Evolutionary conservation across 2,113 vertebrate genomes (phyloP).

Genomic region (Taxidea taxus): DNA sequence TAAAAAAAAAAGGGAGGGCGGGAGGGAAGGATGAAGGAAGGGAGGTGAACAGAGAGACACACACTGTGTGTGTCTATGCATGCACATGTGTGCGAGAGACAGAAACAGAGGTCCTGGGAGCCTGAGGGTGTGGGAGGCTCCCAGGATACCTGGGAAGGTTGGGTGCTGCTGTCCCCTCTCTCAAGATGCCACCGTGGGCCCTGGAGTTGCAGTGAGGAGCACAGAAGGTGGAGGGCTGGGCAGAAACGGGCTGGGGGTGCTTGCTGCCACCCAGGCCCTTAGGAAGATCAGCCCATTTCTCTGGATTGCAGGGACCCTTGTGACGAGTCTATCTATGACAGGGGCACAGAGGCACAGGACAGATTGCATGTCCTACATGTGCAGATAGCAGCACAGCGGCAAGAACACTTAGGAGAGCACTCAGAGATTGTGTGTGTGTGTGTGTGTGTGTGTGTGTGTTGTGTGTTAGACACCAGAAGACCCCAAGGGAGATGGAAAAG

Average conservation of each 20-base stretch:
- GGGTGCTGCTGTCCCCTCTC: not conserved
- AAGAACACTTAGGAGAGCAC: not conserved
- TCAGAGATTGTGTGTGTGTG: not conserved
- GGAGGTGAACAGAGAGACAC: not conserved
- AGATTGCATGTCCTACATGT: not conserved
- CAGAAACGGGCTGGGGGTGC: not conserved
- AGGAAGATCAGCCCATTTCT: not conserved
- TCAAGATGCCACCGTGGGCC: not conserved
- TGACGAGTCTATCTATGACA: not conserved
- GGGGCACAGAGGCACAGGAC: not conserved
- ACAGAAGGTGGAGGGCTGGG: not conserved
- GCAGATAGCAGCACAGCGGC: not conserved
- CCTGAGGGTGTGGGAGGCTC: not conserved
- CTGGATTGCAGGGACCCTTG: not conserved
- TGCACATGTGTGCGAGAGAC: not conserved
- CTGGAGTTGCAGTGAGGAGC: accelerated
- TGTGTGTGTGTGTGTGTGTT: no score
- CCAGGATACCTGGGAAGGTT: not conserved
- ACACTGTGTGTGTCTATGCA: not conserved
- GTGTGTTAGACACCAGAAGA: not conserved
- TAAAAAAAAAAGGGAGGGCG: not conserved
- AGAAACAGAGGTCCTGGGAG: not conserved
- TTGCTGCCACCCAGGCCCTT: not conserved
- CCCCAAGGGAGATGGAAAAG: not conserved
- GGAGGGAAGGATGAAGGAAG: not conserved